Conservation (phyloP, 2,797 vertebrate genomes). For the Thamnophis elegans region DNA sequence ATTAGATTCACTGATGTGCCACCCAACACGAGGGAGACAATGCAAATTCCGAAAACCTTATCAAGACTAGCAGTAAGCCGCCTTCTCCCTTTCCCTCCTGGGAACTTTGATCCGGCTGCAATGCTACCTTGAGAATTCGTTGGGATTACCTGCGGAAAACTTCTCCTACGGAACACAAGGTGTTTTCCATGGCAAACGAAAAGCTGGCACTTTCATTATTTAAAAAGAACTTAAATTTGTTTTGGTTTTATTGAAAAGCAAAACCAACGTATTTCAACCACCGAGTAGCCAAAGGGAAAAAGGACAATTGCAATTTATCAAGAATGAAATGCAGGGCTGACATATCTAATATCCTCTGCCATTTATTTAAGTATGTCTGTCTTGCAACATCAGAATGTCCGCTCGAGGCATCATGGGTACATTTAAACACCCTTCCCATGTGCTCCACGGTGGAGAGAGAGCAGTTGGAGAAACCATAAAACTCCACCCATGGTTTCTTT, state of each 20-base stretch:
- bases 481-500: background rate
- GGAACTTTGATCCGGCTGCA: conserved; percentile 12
- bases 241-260: background rate
- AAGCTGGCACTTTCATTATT: background rate
- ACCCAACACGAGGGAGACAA: background rate
- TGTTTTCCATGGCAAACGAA: background rate
- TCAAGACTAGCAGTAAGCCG: background rate
- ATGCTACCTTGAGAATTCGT: background rate
- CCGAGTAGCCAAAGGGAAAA: background rate
- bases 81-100: background rate
- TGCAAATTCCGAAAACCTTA: background rate
- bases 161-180: background rate
- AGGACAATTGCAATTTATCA: background rate
- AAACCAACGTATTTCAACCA: background rate
- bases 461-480: background rate
- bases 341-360: background rate
- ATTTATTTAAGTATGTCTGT: background rate
- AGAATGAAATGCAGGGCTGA: background rate
- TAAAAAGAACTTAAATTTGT: background rate
- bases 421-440: background rate
- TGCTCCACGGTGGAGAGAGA: background rate
- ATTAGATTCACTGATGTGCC: background rate
- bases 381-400: background rate
- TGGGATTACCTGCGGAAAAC: background rate
- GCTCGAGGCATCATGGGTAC: too few relatives aligned